These are phyloP conservation scores for Trachops cirrhosus DNA, from an alignment of 2,797 vertebrate species.

Conservation along the genomic window DNA sequence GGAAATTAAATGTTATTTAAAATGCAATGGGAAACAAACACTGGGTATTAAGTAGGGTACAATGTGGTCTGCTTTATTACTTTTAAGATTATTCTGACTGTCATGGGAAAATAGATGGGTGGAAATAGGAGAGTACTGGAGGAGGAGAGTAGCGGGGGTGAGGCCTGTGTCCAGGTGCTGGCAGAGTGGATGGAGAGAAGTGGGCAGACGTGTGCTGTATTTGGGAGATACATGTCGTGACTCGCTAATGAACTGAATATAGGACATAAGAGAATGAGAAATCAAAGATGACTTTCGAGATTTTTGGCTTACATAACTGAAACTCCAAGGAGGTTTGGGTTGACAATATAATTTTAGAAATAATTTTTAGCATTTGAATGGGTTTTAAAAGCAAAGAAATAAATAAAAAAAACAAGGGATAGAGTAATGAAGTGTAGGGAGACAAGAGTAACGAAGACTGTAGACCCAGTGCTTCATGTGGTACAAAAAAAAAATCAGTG, in stretches of 20 bases:
- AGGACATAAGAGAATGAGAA: neutral
- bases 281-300: neutral
- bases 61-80: neutral
- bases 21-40: neutral
- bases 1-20: neutral
- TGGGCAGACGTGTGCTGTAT: slow-evolving; percentile 14
- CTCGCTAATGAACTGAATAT: neutral
- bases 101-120: neutral
- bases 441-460: neutral
- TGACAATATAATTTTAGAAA: neutral
- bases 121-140: neutral
- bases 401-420: neutral
- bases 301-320: neutral
- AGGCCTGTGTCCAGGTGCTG: neutral
- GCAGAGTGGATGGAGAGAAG: neutral
- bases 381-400: neutral
- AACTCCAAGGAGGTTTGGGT: neutral
- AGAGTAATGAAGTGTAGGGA: neutral
- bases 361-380: neutral
- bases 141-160: neutral
- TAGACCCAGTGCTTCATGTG: neutral
- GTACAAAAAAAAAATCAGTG: neutral
- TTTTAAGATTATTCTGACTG: neutral
- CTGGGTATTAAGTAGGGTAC: neutral
- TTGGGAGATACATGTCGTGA: neutral